Evolutionary conservation across 2,888 invertebrate genomes (phyloP), one percentile per base, ranked within the genome.

Genomic region (Brenthis daphne): DNA sequence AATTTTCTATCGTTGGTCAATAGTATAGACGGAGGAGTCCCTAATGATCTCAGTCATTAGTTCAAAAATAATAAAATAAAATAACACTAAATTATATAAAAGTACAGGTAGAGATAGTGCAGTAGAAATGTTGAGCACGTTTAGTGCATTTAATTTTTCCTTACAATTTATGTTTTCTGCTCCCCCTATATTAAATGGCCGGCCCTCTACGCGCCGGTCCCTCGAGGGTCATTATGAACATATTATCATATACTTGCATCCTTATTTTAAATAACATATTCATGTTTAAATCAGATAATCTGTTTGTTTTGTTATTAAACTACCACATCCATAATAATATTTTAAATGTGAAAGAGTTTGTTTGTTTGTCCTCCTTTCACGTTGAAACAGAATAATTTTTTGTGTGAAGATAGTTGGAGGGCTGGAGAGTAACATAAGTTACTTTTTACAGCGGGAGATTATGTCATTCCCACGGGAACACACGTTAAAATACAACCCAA

Each of bases 211-310:
- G 4, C 50, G 29, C 50, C 24, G 50, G 29, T 50, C 60, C 50
- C 60, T 29, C n/a, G 60, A 12, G 60, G 48, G 60, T 16, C 29
- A 60, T 60, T 60, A 50, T 50, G 50, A 50, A 50, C 16, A n/a
- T 57, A 57, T 60, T 60, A 60, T 50, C 60, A 60, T 60, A 60
- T 50, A 50, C 12, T 33, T 60, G 60, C 29, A 50, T 48, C 48
- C 6, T 48, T 58, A 48, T 4, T 58, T 47, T 58, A 60, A 43
- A 43, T 43, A 43, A 43, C 37, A 43, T 43, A 43, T 43, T 43
- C 37, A 43, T 43, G 8, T 43, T 43, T 1, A 11, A 43, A 43
- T 43, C 37, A 43, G 37, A 43, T 43, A 43, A 43, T 43, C 3
- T 11, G 11, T 43, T 51, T 51, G 8, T 51, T 29, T 29, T 29